phyloP scores from a whole-genome alignment of 2,888 invertebrate genomes.

The Latrodectus hesperus region DNA sequence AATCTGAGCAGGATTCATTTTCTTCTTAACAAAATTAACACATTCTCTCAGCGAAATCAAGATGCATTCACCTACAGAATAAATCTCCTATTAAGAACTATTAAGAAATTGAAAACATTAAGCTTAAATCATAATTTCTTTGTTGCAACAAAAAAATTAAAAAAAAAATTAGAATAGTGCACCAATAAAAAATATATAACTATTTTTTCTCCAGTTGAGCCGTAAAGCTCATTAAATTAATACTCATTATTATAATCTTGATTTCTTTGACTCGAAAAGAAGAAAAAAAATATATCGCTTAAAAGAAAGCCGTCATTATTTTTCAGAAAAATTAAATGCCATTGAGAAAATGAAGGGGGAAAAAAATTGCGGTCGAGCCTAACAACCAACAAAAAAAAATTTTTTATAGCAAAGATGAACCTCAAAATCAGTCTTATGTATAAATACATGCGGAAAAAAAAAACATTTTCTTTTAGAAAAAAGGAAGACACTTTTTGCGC shows the following conservation, averaged over 20 bases:
- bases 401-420: slow-evolving; percentile 12
- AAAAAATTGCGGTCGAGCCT: slow-evolving; percentile 36
- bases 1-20: slow-evolving; percentile 34
- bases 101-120: slow-evolving; percentile 35
- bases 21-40: slow-evolving; percentile 45
- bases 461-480: slow-evolving; percentile 18
- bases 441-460: slow-evolving; percentile 8
- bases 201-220: slow-evolving; percentile 9
- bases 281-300: slow-evolving; percentile 38
- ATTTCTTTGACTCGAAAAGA: slow-evolving; percentile 61
- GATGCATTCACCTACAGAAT: slow-evolving; percentile 11
- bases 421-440: slow-evolving; percentile 16
- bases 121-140: slow-evolving; percentile 64
- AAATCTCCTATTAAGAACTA: slow-evolving; percentile 43
- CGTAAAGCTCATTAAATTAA: slow-evolving; percentile 68
- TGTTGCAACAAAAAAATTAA: slow-evolving; percentile 25
- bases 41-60: slow-evolving; percentile 27
- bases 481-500: slow-evolving; percentile 58
- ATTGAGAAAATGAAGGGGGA: neutral
- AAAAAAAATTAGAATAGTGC: slow-evolving; percentile 27
- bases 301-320: slow-evolving; percentile 57
- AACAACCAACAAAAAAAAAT: slow-evolving; percentile 22
- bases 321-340: slow-evolving; percentile 34
- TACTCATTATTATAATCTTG: slow-evolving; percentile 69
- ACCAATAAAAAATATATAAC: slow-evolving; percentile 13